Percentiles rank a stretch among this genome's conserved stretches.
phyloP scores from a whole-genome alignment of 2,113 vertebrate species.

The Percina caprodes region DNA sequence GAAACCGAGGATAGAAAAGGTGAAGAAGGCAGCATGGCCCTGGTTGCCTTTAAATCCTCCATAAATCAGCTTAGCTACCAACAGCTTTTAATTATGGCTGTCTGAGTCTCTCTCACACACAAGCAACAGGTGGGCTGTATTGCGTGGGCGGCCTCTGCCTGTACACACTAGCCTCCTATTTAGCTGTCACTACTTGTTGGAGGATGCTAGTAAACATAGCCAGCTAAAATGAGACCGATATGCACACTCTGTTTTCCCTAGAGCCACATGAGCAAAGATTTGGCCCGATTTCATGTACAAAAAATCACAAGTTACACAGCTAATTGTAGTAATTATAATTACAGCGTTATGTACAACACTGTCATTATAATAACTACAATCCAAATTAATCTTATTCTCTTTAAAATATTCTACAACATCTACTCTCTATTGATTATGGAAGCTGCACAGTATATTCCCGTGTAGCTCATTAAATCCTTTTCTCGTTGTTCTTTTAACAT shows the following conservation, averaged over 20 bases:
- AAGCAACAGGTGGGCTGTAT: slow-evolving; percentile 60
- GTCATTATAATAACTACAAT: neutral
- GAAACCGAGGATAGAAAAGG: slow-evolving; percentile 3
- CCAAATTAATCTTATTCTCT: neutral
- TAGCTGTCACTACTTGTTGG: slow-evolving; percentile 61
- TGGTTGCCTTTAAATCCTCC: slow-evolving; percentile 58
- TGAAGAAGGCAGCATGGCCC: slow-evolving; percentile 24
- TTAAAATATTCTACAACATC: neutral
- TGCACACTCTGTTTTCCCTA: neutral
- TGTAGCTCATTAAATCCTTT: neutral
- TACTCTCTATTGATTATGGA: neutral
- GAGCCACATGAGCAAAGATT: slow-evolving; percentile 1
- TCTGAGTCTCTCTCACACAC: slow-evolving; percentile 50
- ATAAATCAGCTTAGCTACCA: slow-evolving; percentile 68
- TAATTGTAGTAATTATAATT: too few relatives aligned
- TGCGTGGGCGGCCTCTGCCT: slow-evolving; percentile 47
- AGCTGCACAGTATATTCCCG: neutral
- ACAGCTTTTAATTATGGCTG: slow-evolving; percentile 74
- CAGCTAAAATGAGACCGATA: neutral
- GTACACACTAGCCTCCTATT: slow-evolving; percentile 51
- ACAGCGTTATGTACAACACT: too few relatives aligned
- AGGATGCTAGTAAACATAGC: slow-evolving; percentile 48
- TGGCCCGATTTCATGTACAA: neutral
- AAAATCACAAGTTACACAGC: neutral
- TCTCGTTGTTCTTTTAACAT: neutral